Evolutionary conservation across 1,140 invertebrate species (phyloP).

Genomic region (Drosophila funebris): DNA sequence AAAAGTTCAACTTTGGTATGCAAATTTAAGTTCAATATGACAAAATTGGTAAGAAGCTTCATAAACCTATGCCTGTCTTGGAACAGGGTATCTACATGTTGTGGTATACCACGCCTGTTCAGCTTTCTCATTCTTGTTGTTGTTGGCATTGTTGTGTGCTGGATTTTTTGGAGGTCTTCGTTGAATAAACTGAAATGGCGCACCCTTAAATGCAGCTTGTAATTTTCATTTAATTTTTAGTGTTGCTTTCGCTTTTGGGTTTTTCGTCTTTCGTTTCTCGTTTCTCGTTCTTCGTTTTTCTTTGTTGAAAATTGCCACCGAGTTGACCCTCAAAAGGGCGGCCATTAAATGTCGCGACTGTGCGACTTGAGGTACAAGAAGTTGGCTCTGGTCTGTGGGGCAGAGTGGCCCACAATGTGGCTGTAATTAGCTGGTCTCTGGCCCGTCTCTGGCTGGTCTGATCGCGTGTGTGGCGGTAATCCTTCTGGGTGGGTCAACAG

Average conservation of each 20-base stretch:
- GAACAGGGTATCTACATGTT: slow-evolving; percentile 1
- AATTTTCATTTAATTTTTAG: slow-evolving; percentile 77
- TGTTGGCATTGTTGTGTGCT: slow-evolving; percentile 20
- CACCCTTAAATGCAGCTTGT: slow-evolving; percentile 62
- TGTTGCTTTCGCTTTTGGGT: slow-evolving; percentile 46
- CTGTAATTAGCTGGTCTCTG: slow-evolving; percentile 62
- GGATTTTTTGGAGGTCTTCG: slow-evolving; percentile 23
- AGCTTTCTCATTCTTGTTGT: not conserved
- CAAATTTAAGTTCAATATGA: no score
- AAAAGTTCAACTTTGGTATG: not conserved
- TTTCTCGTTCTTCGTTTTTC: not conserved
- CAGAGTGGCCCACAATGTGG: slow-evolving; percentile 2
- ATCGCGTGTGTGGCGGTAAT: slow-evolving; percentile 75
- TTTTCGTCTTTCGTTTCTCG: not conserved
- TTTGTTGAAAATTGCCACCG: slow-evolving; percentile 51
- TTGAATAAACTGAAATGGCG: slow-evolving; percentile 2
- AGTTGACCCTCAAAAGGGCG: slow-evolving; percentile 75
- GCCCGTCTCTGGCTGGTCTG: slow-evolving; percentile 2
- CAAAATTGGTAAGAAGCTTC: not conserved
- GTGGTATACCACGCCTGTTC: not conserved
- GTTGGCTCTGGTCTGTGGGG: slow-evolving; percentile 37
- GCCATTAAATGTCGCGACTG: slow-evolving; percentile 75
- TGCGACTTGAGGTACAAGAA: slow-evolving; percentile 47
- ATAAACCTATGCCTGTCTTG: not conserved
- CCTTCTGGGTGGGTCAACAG: slow-evolving; percentile 59